Base-by-base conservation (phyloP, 2,113 vertebrate genomes). In the Petaurus breviceps region DNA sequence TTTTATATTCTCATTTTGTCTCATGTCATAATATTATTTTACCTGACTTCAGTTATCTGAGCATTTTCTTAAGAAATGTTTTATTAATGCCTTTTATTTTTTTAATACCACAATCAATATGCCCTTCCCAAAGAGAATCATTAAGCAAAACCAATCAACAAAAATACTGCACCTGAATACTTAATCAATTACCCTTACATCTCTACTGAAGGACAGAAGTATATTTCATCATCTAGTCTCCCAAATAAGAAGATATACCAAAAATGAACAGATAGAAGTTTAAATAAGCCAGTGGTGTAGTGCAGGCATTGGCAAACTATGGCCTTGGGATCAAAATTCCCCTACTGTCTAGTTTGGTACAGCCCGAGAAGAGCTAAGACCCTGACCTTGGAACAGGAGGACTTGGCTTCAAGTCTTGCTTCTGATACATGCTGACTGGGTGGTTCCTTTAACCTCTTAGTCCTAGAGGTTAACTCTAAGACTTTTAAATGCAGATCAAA, bases 21-120 rank as follows among this genome's bases (percentile, higher is more conserved):
- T 95, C 97, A 96, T 96, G 10, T 93, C 96, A 96, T 57, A 96
- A 77, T 11, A 95, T 22, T 16, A 49, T 46, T 95, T 96, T 96
- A 37, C 0, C 28, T 90, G 26, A 91, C 51, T 94, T 49, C 50
- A 54, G 53, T 84, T 95, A 24, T 96, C 68, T 92, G 43, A 92
- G 53, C 0, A 22, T n/a, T 95, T 92, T 95, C 23, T 43, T 43
- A 95, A 90, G 3, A 94, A 49, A 93, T 54, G 96, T 92, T 91
- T 91, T 91, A 26, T 95, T 57, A 89, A 94, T 93, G n/a, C 0
- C n/a, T 84, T 43, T 43, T 77, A 77, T n/a, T 84, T 77, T 55
- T 84, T 84, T 84, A 84, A 84, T 84, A 43, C 68, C 68, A 43
- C n/a, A 84, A 84, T 84, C 68, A 43, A 84, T 84, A 84, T 84